Percentiles rank a stretch among this genome's conserved stretches.
These are phyloP conservation scores for Chloebia gouldiae DNA, from an alignment of 2,113 vertebrate genomes.

Conservation along the genomic window DNA sequence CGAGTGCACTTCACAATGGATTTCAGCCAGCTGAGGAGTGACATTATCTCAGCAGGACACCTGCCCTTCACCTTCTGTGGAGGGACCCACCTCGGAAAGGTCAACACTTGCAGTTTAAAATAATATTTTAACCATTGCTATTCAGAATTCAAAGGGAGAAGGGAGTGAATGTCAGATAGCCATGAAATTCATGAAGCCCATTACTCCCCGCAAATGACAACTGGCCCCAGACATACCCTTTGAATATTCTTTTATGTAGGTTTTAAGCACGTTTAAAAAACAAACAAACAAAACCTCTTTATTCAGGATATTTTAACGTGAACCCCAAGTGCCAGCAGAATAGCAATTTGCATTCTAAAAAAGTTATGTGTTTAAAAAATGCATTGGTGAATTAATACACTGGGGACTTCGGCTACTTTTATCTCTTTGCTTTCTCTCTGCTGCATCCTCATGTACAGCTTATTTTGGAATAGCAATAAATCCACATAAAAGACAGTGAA, in stretches of 20 bases:
- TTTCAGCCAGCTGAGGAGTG: slow-evolving; percentile 44
- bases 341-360: neutral
- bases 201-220: neutral
- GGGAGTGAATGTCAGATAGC: neutral
- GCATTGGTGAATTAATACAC: neutral
- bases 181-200: slow-evolving; percentile 24
- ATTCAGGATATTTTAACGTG: neutral
- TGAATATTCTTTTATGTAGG: neutral
- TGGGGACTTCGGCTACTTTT: neutral
- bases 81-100: slow-evolving; percentile 43
- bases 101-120: slow-evolving; percentile 47
- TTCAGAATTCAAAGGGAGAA: slow-evolving; percentile 39
- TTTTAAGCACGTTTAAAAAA: neutral
- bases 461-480: neutral
- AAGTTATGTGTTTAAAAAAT: neutral
- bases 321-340: neutral
- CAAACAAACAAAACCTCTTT: neutral
- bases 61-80: slow-evolving; percentile 45
- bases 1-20: slow-evolving; percentile 47
- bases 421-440: neutral
- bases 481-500: neutral
- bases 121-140: slow-evolving; percentile 43
- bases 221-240: neutral
- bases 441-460: neutral
- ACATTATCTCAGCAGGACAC: slow-evolving; percentile 68